phyloP scores from a whole-genome alignment of 2,113 vertebrate genomes.

The Burhinus bistriatus region DNA sequence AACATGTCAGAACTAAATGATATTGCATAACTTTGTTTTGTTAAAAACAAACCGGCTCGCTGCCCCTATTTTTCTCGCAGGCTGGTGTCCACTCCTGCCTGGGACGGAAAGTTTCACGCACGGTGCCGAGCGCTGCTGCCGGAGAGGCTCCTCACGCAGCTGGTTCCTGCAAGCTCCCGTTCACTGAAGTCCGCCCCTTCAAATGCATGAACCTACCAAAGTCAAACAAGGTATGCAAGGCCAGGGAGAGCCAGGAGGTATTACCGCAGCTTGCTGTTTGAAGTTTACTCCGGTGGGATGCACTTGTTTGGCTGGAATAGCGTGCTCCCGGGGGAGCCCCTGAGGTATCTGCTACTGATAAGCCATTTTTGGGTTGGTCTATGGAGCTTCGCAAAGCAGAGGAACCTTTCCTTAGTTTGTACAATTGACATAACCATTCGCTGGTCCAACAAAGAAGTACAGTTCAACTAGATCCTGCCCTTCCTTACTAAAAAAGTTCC shows the following conservation, averaged over 20 bases:
- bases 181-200: not conserved
- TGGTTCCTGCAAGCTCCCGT: not conserved
- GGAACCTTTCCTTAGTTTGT: not conserved
- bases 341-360: not conserved
- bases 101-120: not conserved
- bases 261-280: too few relatives aligned
- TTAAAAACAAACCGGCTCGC: slow-evolving; percentile 54
- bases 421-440: not conserved
- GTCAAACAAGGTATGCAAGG: not conserved
- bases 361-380: not conserved
- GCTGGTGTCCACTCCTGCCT: not conserved
- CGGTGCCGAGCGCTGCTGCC: not conserved
- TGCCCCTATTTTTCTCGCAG: slow-evolving; percentile 15
- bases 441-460: not conserved
- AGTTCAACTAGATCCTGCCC: not conserved
- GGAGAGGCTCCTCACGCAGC: too few relatives aligned
- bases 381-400: not conserved
- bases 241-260: not conserved
- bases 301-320: not conserved
- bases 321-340: too few relatives aligned
- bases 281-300: not conserved
- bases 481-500: not conserved
- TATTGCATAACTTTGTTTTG: slow-evolving; percentile 70
- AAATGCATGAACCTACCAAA: not conserved
- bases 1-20: slow-evolving; percentile 67